Conservation (phyloP, 2,888 invertebrate genomes). For the Hypolimnas misippus region DNA sequence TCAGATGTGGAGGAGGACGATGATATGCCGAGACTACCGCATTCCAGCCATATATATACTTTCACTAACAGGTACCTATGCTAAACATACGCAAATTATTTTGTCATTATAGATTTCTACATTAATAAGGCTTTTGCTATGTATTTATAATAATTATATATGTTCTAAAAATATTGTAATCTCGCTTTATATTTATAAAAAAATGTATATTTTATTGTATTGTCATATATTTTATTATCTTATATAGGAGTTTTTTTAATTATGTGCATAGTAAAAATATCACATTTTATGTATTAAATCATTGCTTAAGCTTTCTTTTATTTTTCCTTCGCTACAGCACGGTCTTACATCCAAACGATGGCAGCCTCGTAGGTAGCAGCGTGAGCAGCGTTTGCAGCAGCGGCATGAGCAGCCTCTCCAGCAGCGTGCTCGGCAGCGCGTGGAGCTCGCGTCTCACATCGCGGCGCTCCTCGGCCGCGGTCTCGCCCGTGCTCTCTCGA, state of each 20-base stretch:
- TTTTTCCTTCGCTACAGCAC: slow-evolving; percentile 81
- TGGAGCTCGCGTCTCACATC: slow-evolving; percentile 87
- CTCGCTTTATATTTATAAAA: slow-evolving; percentile 4
- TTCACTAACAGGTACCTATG: slow-evolving; percentile 87
- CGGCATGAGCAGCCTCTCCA: slow-evolving; percentile 81
- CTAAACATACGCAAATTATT: neutral
- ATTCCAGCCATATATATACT: slow-evolving; percentile 91
- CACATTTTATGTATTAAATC: slow-evolving; percentile 16
- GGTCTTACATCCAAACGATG: slow-evolving; percentile 95
- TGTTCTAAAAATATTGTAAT: neutral
- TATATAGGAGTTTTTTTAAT: no score
- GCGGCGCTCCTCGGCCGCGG: slow-evolving; percentile 79
- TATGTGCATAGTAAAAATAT: slow-evolving; percentile 27
- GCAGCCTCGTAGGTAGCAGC: slow-evolving; percentile 87
- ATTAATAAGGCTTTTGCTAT: slow-evolving; percentile 25
- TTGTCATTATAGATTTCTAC: slow-evolving; percentile 10
- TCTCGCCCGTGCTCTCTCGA: slow-evolving; percentile 86
- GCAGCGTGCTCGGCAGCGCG: slow-evolving; percentile 81
- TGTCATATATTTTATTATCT: no score
- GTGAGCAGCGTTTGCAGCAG: slow-evolving; percentile 85
- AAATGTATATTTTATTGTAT: neutral
- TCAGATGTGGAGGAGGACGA: slow-evolving; percentile 91
- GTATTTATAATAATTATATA: slow-evolving; percentile 21
- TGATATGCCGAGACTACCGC: slow-evolving; percentile 90
- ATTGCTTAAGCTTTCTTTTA: slow-evolving; percentile 39